These are phyloP conservation scores for Zapornia atra DNA, from an alignment of 2,113 vertebrate genomes.

Conservation along the genomic window DNA sequence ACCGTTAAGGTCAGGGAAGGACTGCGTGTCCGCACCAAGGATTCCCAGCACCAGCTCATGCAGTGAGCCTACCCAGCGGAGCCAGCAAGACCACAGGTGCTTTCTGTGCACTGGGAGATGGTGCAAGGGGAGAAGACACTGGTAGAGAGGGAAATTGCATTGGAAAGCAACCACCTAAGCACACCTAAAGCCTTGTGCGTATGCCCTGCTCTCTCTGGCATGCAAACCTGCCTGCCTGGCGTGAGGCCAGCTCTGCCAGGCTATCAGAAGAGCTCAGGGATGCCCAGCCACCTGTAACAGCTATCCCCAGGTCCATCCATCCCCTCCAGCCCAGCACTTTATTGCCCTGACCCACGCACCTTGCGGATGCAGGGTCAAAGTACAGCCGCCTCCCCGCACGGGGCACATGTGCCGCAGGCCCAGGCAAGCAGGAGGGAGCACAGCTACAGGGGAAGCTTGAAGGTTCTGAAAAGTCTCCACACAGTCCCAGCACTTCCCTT, in stretches of 20 bases:
- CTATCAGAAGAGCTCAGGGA: neutral
- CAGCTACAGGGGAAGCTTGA: neutral
- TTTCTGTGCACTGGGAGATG: neutral
- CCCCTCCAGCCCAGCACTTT: neutral
- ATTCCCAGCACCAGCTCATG: fast-evolving
- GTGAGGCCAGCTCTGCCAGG: fast-evolving
- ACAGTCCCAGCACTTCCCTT: neutral
- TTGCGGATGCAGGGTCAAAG: neutral
- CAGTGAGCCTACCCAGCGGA: neutral
- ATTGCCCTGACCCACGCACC: neutral
- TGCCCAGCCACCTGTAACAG: neutral
- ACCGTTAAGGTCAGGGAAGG: neutral
- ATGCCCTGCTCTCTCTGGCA: neutral
- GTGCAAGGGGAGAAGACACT: neutral
- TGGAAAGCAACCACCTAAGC: neutral
- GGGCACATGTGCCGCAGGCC: no score
- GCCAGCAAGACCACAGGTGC: fast-evolving
- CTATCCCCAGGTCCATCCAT: neutral
- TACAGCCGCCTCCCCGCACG: neutral
- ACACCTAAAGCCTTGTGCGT: fast-evolving
- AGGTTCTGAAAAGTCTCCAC: neutral
- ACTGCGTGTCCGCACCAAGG: neutral
- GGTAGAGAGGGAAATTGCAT: neutral
- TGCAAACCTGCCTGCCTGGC: neutral
- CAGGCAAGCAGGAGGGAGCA: neutral